phyloP scores from a whole-genome alignment of 2,888 invertebrate genomes.

The Apodemia duryi region DNA sequence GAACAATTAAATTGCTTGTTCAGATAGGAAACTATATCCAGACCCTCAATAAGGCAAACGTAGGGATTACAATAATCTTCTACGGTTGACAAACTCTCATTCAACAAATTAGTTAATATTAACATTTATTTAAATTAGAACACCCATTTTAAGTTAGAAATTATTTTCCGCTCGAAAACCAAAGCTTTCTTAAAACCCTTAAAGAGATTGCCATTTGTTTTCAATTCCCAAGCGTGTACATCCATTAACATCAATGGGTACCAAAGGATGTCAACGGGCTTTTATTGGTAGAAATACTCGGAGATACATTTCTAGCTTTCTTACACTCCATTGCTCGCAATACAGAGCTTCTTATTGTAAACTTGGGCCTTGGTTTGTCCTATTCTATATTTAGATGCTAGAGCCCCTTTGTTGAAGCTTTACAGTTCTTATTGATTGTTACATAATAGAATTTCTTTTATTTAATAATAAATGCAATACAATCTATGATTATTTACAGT shows the following conservation, averaged over 20 bases:
- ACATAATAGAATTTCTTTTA: background rate
- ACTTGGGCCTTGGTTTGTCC: conserved; percentile 6
- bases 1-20: too few relatives aligned
- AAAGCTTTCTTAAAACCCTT: background rate
- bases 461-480: background rate
- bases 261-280: background rate
- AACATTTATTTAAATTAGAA: background rate
- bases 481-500: too few relatives aligned
- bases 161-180: background rate
- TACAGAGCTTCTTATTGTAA: conserved; percentile 12
- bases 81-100: too few relatives aligned
- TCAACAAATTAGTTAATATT: too few relatives aligned
- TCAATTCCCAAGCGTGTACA: background rate
- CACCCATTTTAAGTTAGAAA: background rate
- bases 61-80: too few relatives aligned
- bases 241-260: conserved; percentile 7
- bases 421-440: background rate
- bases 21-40: too few relatives aligned
- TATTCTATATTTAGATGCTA: conserved; percentile 1
- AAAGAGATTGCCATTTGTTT: background rate
- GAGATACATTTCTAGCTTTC: conserved; percentile 12
- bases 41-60: too few relatives aligned
- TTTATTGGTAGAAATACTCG: background rate
- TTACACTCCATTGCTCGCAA: conserved; percentile 7
- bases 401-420: background rate